phyloP scores from a whole-genome alignment of 2,888 invertebrate species.

The Caradrina kadenii region DNA sequence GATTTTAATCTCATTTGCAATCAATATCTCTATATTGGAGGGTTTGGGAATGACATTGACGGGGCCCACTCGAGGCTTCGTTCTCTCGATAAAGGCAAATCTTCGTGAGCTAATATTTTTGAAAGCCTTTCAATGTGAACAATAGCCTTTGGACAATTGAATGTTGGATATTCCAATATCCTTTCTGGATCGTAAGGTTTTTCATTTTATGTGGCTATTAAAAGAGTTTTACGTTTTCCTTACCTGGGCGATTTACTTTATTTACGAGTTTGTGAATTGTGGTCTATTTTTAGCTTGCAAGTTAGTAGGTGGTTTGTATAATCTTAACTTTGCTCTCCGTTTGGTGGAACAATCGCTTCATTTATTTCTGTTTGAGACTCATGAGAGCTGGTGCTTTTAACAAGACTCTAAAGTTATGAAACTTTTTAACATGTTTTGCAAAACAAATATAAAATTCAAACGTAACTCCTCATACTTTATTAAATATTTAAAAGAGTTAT shows the following conservation, averaged over 20 bases:
- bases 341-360: slow-evolving; percentile 34
- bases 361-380: slow-evolving; percentile 38
- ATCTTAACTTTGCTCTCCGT: slow-evolving; percentile 28
- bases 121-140: slow-evolving; percentile 71
- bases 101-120: slow-evolving; percentile 73
- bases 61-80: slow-evolving; percentile 64
- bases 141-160: slow-evolving; percentile 68
- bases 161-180: slow-evolving; percentile 63
- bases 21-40: slow-evolving; percentile 68
- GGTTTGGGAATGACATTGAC: slow-evolving; percentile 68
- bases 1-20: slow-evolving; percentile 76
- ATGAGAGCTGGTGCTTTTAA: slow-evolving; percentile 43
- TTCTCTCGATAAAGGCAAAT: slow-evolving; percentile 65
- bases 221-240: slow-evolving; percentile 51
- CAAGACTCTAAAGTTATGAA: slow-evolving; percentile 40
- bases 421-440: slow-evolving; percentile 39
- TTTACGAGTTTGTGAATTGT: slow-evolving; percentile 29
- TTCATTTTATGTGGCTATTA: slow-evolving; percentile 54
- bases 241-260: slow-evolving; percentile 40
- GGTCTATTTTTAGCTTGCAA: slow-evolving; percentile 27
- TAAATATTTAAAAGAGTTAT: slow-evolving; percentile 43
- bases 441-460: slow-evolving; percentile 46
- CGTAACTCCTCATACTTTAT: slow-evolving; percentile 36
- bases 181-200: slow-evolving; percentile 63
- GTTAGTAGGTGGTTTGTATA: slow-evolving; percentile 27